A percentile compares a stretch with the other conserved stretches of the same genome.
phyloP scores from a whole-genome alignment of 2,888 invertebrate species.

The Neoaliturus tenellus region DNA sequence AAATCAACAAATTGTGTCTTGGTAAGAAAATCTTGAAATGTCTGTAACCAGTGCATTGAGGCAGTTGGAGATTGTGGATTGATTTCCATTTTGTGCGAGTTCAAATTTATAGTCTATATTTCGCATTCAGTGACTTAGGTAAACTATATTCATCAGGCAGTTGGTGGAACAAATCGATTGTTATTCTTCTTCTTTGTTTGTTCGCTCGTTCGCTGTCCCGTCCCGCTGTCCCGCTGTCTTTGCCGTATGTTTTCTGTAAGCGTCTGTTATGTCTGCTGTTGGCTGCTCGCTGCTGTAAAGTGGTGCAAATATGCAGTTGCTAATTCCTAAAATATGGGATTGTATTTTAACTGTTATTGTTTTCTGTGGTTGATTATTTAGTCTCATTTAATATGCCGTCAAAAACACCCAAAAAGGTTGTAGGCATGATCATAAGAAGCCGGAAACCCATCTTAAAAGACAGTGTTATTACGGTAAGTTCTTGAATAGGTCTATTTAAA shows the following conservation, averaged over 20 bases:
- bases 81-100: too few species aligned
- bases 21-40: too few species aligned
- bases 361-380: slow-evolving; percentile 11
- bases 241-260: background rate
- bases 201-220: background rate
- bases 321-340: background rate
- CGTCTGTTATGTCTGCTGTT: slow-evolving; percentile 15
- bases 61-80: too few species aligned
- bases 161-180: background rate
- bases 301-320: slow-evolving; percentile 7
- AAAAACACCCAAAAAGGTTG: slow-evolving; percentile 88
- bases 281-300: background rate
- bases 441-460: slow-evolving; percentile 92
- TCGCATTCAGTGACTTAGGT: background rate
- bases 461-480: slow-evolving; percentile 87
- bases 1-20: too few species aligned
- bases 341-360: background rate
- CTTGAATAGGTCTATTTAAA: background rate
- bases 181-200: background rate
- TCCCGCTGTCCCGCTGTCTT: background rate
- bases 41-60: too few species aligned
- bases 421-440: slow-evolving; percentile 91
- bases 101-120: too few species aligned
- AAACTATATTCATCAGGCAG: background rate
- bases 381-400: slow-evolving; percentile 75